Base-by-base conservation (phyloP, 2,113 vertebrate genomes). In the Scopus umbretta region DNA sequence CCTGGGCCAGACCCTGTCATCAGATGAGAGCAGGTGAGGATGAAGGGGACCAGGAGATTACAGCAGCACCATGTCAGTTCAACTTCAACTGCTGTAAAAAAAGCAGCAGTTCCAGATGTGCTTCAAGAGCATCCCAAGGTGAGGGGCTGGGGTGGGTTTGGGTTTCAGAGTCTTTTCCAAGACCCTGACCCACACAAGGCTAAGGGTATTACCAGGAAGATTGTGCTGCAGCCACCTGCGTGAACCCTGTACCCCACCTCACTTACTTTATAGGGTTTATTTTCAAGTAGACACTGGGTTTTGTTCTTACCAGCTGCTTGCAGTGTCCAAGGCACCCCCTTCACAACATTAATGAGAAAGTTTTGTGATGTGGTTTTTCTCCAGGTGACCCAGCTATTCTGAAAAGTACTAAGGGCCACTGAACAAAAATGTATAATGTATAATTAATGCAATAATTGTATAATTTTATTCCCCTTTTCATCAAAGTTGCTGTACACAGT, bases 401-500 rank as follows among this genome's bases (percentile, higher is more conserved):
- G 68, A 79, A 92, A 92, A 96, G 86, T 86, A 73, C 61, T 61
- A 30, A 95, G 88, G 67, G 58, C 61, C 92, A 92, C 93, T 75
- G 94, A 96, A 91, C 87, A 92, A 94, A 95, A 96, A 88, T 91
- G 29, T 59, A 34, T 96, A 90, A 96, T 75, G 76, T 97, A 96
- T 96, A 97, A 97, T 97, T 97, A 98, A 95, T 95, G 95, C 78
- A 91, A 52, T 95, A 79, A 94, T 97, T 97, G n/a, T 93, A 74
- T 97, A 95, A 94, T 96, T 96, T 96, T 96, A 89, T 96, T 96
- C 76, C 82, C 52, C 76, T 94, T 97, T 96, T 95, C 85, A 94
- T 97, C 66, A 70, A 70, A 94, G 79, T 91, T 97, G 88, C 93
- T 92, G 74, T 83, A 52, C 91, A 63, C 22, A 90, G 63, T 66